A percentile compares a stretch with the other conserved stretches of the same genome.
Evolutionary conservation across 2,113 vertebrate species (phyloP).

Genomic region (Emydura subglobosa): DNA sequence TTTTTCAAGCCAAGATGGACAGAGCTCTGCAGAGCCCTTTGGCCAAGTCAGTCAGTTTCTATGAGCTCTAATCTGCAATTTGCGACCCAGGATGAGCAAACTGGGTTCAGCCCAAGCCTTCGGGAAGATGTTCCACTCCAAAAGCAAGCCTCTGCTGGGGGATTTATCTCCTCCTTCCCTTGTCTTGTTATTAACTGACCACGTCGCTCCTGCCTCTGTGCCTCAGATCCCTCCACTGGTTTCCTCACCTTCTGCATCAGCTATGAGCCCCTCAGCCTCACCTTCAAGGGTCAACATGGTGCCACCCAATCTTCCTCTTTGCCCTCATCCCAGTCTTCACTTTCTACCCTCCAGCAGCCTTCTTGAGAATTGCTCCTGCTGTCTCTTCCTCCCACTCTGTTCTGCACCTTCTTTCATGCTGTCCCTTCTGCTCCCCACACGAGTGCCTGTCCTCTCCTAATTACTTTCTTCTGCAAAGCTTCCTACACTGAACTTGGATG

Average conservation of each 20-base stretch:
- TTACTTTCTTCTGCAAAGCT: not conserved
- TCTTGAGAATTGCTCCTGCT: not conserved
- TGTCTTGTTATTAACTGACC: not conserved
- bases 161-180: not conserved
- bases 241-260: not conserved
- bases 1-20: accelerated
- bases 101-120: not conserved
- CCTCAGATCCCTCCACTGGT: not conserved
- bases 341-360: not conserved
- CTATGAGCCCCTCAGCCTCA: not conserved
- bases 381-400: not conserved
- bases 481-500: not conserved
- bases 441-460: not conserved
- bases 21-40: not conserved
- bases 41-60: not conserved
- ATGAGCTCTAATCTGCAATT: not conserved
- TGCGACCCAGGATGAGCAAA: not conserved
- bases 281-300: not conserved
- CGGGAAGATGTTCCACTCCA: not conserved
- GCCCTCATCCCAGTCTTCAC: not conserved
- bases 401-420: not conserved
- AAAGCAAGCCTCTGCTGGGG: not conserved
- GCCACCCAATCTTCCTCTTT: not conserved
- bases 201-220: not conserved
- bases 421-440: not conserved